A percentile compares a stretch with the other conserved stretches of the same genome.
Conservation (phyloP, 2,797 vertebrate species). For the Alca torda region DNA sequence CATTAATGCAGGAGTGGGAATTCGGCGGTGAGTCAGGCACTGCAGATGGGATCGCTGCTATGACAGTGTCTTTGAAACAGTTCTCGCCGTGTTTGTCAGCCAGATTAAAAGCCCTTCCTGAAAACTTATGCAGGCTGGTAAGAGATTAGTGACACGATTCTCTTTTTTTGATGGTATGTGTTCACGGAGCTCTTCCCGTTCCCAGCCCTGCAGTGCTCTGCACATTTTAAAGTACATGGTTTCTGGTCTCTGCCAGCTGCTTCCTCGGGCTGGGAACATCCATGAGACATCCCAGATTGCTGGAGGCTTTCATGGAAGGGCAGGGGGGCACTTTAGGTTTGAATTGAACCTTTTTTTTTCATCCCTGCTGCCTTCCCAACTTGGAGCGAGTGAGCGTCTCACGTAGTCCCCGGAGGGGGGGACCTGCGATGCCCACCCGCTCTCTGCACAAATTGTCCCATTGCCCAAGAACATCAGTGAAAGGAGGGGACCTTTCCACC, state of each 20-base stretch:
- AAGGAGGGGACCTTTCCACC: background rate
- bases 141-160: conserved; percentile 25
- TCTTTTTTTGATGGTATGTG: background rate
- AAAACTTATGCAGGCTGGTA: conserved; percentile 18
- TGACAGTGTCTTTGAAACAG: conserved; percentile 45
- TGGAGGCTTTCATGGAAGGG: background rate
- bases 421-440: rapidly evolving
- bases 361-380: background rate
- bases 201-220: background rate
- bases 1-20: conserved; percentile 41
- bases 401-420: background rate
- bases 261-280: background rate
- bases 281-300: background rate
- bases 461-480: background rate
- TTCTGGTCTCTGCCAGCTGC: background rate
- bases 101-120: conserved; percentile 46
- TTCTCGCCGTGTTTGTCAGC: conserved; percentile 6
- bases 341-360: background rate
- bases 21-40: conserved; percentile 49
- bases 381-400: background rate
- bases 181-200: background rate
- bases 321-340: background rate
- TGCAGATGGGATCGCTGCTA: conserved; percentile 13
- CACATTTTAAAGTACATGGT: background rate
- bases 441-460: background rate